Conservation (phyloP, 2,888 invertebrate species). For the Abrostola tripartita region DNA sequence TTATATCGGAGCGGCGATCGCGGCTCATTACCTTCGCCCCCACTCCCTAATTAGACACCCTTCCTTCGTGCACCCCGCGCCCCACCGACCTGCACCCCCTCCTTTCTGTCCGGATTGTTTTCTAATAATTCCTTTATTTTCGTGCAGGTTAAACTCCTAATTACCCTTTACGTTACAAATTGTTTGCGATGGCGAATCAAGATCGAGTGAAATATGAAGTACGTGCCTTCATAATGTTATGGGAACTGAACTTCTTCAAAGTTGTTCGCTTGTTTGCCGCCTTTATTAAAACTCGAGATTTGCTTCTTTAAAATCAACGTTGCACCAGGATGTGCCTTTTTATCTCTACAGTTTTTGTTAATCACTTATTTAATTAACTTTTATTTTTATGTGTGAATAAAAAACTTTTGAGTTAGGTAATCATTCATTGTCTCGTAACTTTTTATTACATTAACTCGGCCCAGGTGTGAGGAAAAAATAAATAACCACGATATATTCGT, state of each 20-base stretch:
- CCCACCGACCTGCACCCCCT: conserved; percentile 53
- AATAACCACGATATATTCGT: conserved; percentile 43
- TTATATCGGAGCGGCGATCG: conserved; percentile 87
- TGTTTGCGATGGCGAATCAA: conserved; percentile 58
- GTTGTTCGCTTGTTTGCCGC: conserved; percentile 17
- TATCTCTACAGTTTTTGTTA: conserved; percentile 31
- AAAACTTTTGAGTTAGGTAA: conserved; percentile 44
- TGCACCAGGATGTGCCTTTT: conserved; percentile 41
- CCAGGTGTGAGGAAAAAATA: conserved; percentile 51
- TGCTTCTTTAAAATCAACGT: conserved; percentile 25
- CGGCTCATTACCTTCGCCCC: conserved; percentile 87
- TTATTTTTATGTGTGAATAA: conserved; percentile 36
- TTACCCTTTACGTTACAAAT: conserved; percentile 74
- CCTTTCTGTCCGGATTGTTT: conserved; percentile 80
- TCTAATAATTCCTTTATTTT: conserved; percentile 87
- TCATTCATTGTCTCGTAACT: conserved; percentile 46
- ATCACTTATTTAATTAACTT: conserved; percentile 43
- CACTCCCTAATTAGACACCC: conserved; percentile 84
- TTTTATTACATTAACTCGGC: conserved; percentile 31
- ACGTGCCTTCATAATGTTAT: conserved; percentile 46
- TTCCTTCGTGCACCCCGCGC: conserved; percentile 62
- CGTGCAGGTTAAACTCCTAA: conserved; percentile 77
- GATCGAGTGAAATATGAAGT: conserved; percentile 56
- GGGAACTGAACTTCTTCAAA: conserved; percentile 30
- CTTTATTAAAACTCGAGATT: conserved; percentile 25